Evolutionary conservation across 2,113 vertebrate species (phyloP).

Genomic region (Odobenus rosmarus): DNA sequence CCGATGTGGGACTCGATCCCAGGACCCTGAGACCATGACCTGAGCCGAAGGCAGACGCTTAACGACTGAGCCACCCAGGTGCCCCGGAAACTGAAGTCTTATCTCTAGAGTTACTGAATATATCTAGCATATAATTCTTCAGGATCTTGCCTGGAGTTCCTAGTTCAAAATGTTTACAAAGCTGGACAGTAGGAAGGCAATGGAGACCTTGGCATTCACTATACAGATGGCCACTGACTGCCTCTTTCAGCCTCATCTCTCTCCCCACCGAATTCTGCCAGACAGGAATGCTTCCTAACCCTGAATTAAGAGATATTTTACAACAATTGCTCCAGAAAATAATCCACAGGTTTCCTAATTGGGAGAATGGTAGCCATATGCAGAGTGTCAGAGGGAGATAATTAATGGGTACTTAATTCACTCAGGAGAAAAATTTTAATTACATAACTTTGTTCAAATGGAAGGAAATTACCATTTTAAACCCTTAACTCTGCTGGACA

Average conservation of each 20-base stretch:
- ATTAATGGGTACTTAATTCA: not conserved
- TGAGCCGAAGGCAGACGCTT: no score
- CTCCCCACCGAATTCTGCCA: not conserved
- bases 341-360: not conserved
- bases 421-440: not conserved
- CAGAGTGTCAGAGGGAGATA: not conserved
- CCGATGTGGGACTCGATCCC: no score
- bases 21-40: no score
- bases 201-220: not conserved
- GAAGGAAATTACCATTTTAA: slow-evolving; percentile 14
- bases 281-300: not conserved
- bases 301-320: not conserved
- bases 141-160: not conserved
- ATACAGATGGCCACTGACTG: not conserved
- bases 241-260: not conserved
- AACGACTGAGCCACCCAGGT: no score
- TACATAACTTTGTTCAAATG: not conserved
- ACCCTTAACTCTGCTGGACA: not conserved
- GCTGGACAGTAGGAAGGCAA: not conserved
- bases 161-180: slow-evolving; percentile 3
- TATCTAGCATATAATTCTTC: not conserved
- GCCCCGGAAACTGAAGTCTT: not conserved
- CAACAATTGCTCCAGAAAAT: not conserved
- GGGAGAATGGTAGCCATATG: not conserved
- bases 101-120: not conserved